Percentiles rank a stretch among this genome's conserved stretches.
These are phyloP conservation scores for Chloropsis hardwickii DNA, from an alignment of 2,113 vertebrate genomes.

Conservation along the genomic window DNA sequence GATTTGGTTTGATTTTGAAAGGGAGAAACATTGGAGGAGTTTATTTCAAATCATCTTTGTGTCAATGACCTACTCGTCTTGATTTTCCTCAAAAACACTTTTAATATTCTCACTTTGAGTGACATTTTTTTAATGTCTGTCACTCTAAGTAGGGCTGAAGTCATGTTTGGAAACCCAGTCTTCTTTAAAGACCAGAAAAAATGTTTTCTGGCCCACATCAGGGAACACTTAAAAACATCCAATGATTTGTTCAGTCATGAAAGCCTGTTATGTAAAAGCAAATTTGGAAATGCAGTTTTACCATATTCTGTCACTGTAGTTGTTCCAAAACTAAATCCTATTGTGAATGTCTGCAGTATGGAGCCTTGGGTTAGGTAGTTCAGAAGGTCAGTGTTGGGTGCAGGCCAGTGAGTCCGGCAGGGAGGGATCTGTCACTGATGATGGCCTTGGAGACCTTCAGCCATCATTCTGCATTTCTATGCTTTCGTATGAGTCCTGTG, in stretches of 20 bases:
- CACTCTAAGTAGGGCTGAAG: not conserved
- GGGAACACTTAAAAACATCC: not conserved
- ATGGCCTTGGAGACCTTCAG: not conserved
- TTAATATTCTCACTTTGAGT: not conserved
- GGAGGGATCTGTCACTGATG: not conserved
- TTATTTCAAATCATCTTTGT: not conserved
- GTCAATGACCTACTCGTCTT: not conserved
- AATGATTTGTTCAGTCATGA: not conserved
- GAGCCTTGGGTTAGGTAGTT: not conserved
- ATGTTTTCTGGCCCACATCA: not conserved
- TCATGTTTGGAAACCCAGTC: not conserved
- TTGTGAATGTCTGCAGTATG: not conserved
- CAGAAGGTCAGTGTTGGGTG: not conserved
- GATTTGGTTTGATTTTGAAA: not conserved
- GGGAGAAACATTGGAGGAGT: not conserved
- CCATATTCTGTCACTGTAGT: not conserved
- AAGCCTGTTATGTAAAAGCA: not conserved
- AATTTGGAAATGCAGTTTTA: not conserved
- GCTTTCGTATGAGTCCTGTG: not conserved
- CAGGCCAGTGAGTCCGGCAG: not conserved
- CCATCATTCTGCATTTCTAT: not conserved
- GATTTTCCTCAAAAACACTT: not conserved
- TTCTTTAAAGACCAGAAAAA: not conserved
- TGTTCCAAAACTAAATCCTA: not conserved
- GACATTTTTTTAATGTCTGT: not conserved